Evolutionary conservation across 2,113 vertebrate species (phyloP).

Genomic region (Xenopus laevis): DNA sequence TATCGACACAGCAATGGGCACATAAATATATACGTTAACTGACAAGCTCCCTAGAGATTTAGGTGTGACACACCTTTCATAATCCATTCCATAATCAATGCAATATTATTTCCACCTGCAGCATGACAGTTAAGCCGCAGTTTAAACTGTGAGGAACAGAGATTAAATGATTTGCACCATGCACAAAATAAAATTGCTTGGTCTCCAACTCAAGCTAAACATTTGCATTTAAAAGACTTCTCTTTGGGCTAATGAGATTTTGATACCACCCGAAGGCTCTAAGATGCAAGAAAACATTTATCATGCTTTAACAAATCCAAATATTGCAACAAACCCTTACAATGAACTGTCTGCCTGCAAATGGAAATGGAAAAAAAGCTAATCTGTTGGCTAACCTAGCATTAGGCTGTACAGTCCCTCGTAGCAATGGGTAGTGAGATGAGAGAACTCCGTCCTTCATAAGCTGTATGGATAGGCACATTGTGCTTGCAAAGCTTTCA

Average conservation of each 20-base stretch:
- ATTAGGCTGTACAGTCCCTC: background rate
- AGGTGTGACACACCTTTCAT: no score
- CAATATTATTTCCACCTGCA: background rate
- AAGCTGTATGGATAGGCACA: background rate
- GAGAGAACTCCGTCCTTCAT: background rate
- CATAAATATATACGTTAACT: no score
- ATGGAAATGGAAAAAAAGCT: background rate
- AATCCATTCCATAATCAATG: no score
- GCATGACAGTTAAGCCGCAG: constrained; percentile 1
- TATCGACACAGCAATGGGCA: no score
- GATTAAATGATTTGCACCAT: constrained; percentile 16
- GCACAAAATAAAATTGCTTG: background rate
- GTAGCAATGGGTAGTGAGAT: background rate
- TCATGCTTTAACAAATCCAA: constrained; percentile 27
- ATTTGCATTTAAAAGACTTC: constrained; percentile 45
- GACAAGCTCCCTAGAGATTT: no score
- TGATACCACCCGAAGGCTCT: constrained; percentile 40
- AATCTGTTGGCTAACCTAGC: background rate
- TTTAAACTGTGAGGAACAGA: constrained; percentile 3
- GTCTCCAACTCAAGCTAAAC: constrained; percentile 6
- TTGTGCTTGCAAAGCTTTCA: constrained; percentile 3
- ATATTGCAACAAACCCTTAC: constrained; percentile 30
- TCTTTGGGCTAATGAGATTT: constrained; percentile 43
- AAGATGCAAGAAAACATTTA: constrained; percentile 34
- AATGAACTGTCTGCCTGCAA: constrained; percentile 21